Evolutionary conservation across 92 coral and sea anemone species (phyloP), one percentile per base, ranked within the genome.

Genomic region (Chrysogorgia sp.): DNA sequence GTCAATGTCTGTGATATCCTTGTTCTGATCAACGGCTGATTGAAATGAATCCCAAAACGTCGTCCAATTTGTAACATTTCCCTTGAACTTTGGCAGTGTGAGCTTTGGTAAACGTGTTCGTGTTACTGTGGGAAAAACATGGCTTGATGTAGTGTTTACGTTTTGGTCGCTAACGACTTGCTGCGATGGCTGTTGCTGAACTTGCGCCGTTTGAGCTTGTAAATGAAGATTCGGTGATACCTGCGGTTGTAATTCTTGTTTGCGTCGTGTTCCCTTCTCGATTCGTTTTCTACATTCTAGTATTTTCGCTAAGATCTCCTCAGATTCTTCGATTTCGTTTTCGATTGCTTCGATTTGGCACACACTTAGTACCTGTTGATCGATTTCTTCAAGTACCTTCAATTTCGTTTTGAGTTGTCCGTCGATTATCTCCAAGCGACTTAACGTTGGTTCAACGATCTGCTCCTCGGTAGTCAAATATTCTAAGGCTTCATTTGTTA

Each of bases 1-100:
- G 69, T 82, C 81, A 35, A 86, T 74, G 43, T 82, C 57, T 1
- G 75, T 58, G 17, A 82, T 28, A 2, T 55, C 40, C 6, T 60
- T n/a, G 40, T 68, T 82, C 8, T 25, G 8, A 28, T 82, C 67
- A 5, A 86, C 70, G 1, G 76, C 60, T 9, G 57, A 40, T 28
- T 69, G 30, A 29, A 69, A 69, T 0, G 32, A 20, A 13, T 48
- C 76, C 76, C 76, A 69, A 45, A 69, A 69, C 2, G 76, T 25
- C 20, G 23, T 4, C 30, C 50, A 69, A 21, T 48, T 49, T 26
- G 76, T 69, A 1, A 48, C 20, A 14, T 69, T 52, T 45, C 76
- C 60, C n/a, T 41, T 69, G 15, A 69, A 69, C 10, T 69, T 69
- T 10, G 76, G 76, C 33, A 69, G 25, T 24, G 43, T 21, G 19